A percentile compares a stretch with the other conserved stretches of the same genome.
Evolutionary conservation across 2,113 vertebrate genomes (phyloP).

Genomic region (Lanius collurio): DNA sequence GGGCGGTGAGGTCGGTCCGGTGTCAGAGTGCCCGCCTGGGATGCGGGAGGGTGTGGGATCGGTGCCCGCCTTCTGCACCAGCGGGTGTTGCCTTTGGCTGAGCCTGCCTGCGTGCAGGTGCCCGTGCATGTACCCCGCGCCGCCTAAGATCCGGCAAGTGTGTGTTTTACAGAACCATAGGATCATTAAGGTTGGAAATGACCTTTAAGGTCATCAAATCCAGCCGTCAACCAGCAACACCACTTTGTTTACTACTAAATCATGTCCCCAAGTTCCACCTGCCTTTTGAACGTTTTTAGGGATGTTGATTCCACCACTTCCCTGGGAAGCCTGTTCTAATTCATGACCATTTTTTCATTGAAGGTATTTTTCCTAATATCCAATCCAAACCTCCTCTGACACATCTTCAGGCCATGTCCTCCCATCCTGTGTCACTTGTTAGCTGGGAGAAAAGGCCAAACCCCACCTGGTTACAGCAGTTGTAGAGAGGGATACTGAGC

Average conservation of each 20-base stretch:
- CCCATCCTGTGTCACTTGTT: too few relatives aligned
- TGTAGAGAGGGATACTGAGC: fast-evolving
- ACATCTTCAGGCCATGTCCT: not conserved
- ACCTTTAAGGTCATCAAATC: too few relatives aligned
- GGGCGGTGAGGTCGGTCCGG: fast-evolving
- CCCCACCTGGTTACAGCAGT: fast-evolving
- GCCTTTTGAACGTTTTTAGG: not conserved
- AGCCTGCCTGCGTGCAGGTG: fast-evolving
- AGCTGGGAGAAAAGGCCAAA: not conserved
- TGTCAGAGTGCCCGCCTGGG: fast-evolving
- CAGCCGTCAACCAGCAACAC: not conserved
- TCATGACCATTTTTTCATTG: not conserved
- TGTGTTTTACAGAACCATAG: not conserved
- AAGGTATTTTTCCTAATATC: not conserved
- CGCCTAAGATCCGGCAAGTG: fast-evolving
- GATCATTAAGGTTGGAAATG: not conserved
- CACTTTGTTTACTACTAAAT: not conserved
- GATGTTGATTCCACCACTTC: not conserved
- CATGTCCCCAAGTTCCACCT: not conserved
- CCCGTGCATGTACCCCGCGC: fast-evolving
- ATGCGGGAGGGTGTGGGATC: fast-evolving
- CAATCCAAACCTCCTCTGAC: not conserved
- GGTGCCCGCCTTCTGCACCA: fast-evolving
- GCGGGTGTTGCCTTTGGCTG: fast-evolving
- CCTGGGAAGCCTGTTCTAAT: not conserved